A percentile compares a stretch with the other conserved stretches of the same genome.
Evolutionary conservation across 2,113 vertebrate genomes (phyloP).

Genomic region (Alethe castanea): DNA sequence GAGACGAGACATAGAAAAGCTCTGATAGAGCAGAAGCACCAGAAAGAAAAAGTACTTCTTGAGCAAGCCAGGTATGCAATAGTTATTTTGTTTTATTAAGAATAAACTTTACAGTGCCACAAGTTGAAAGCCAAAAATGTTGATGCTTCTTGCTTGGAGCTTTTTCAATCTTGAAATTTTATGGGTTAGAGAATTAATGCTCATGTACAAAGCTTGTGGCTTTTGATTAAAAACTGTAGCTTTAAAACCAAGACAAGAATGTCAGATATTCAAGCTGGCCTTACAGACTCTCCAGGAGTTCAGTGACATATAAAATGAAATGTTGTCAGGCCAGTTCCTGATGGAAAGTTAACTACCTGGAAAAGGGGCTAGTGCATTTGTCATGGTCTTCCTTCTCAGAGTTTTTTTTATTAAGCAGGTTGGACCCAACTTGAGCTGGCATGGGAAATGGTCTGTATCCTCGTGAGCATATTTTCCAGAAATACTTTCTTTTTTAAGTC

Average conservation of each 20-base stretch:
- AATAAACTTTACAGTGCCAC: not conserved
- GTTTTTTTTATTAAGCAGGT: not conserved
- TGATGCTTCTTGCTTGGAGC: not conserved
- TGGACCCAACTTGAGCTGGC: not conserved
- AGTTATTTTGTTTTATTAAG: not conserved
- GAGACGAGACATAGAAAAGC: slow-evolving; percentile 83
- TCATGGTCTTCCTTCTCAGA: not conserved
- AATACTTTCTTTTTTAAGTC: not conserved
- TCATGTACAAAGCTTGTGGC: not conserved
- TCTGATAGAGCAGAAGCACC: slow-evolving; percentile 81
- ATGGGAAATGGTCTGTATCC: not conserved
- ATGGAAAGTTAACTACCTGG: not conserved
- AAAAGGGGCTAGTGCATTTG: not conserved
- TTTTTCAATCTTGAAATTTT: not conserved
- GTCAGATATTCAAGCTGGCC: not conserved
- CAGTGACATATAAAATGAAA: not conserved
- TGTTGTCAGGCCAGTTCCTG: not conserved
- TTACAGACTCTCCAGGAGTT: accelerated
- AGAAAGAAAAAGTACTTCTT: slow-evolving; percentile 73
- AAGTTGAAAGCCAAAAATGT: not conserved
- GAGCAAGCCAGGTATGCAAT: slow-evolving; percentile 78
- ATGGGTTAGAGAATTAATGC: not conserved
- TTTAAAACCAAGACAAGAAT: not conserved
- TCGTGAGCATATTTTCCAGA: not conserved
- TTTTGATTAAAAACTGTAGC: not conserved